phyloP scores from a whole-genome alignment of 2,113 vertebrate genomes.

The Pteronura brasiliensis region DNA sequence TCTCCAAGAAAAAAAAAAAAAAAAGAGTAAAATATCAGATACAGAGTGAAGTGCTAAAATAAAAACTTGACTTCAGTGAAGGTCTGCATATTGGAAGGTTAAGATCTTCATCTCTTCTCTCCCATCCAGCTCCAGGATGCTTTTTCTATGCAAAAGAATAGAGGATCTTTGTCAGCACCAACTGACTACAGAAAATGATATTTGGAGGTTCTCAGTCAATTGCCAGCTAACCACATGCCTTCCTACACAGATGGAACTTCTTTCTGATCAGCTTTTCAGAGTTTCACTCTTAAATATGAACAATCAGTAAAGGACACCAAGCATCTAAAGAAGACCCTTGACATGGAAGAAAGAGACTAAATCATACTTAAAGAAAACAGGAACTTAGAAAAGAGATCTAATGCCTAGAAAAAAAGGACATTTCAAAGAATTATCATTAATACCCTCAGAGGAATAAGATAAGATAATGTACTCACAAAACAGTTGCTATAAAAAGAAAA shows the following conservation, averaged over 20 bases:
- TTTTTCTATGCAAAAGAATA: background rate
- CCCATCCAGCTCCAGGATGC: background rate
- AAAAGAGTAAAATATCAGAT: background rate
- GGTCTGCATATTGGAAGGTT: background rate
- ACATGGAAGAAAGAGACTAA: background rate
- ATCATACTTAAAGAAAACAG: background rate
- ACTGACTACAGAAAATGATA: background rate
- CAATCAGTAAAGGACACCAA: background rate
- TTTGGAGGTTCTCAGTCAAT: background rate
- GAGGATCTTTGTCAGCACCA: constrained; percentile 7
- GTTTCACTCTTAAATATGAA: background rate
- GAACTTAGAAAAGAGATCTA: background rate
- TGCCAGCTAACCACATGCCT: background rate
- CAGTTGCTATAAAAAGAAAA: background rate
- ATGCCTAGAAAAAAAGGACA: background rate
- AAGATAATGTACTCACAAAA: background rate
- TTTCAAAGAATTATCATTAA: constrained; percentile 39
- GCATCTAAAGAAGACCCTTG: background rate
- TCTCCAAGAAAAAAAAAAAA: background rate
- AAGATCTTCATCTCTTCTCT: background rate
- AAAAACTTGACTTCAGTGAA: background rate
- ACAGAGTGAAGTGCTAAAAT: background rate
- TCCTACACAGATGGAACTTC: background rate
- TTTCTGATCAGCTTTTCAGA: constrained; percentile 4
- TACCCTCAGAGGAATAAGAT: background rate